Conservation (phyloP, 2,113 vertebrate genomes). For the Ptilonorhynchus violaceus region DNA sequence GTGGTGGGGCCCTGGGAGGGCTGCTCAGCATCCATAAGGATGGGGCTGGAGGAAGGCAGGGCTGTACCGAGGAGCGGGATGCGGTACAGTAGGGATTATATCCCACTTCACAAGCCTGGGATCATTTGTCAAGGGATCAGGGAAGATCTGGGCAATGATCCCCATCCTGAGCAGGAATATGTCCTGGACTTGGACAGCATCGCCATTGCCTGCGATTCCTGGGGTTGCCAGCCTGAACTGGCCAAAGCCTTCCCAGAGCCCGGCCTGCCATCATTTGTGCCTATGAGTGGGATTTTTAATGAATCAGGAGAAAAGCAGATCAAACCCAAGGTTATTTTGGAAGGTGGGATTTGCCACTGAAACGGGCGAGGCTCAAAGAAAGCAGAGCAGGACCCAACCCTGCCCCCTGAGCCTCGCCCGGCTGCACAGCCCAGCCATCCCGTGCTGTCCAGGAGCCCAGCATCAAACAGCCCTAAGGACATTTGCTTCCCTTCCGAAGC, state of each 20-base stretch:
- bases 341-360: neutral
- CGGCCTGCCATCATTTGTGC: neutral
- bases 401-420: neutral
- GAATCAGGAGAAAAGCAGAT: neutral
- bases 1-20: neutral
- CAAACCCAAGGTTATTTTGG: neutral
- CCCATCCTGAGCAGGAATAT: neutral
- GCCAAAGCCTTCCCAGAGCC: neutral
- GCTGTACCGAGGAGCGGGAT: neutral
- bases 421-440: neutral
- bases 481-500: neutral
- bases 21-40: neutral
- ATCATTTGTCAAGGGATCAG: neutral
- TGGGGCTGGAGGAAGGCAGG: neutral
- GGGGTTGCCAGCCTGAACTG: neutral
- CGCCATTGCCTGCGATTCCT: fast-evolving
- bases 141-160: neutral
- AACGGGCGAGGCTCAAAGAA: neutral
- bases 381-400: neutral
- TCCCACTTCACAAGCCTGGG: neutral
- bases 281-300: neutral
- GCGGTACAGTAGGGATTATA: fast-evolving
- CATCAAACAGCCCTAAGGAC: neutral
- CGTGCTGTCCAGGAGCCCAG: neutral
- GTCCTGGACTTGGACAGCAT: neutral